phyloP scores from a whole-genome alignment of 2,888 invertebrate genomes.

The Aspidiotus rigidus region DNA sequence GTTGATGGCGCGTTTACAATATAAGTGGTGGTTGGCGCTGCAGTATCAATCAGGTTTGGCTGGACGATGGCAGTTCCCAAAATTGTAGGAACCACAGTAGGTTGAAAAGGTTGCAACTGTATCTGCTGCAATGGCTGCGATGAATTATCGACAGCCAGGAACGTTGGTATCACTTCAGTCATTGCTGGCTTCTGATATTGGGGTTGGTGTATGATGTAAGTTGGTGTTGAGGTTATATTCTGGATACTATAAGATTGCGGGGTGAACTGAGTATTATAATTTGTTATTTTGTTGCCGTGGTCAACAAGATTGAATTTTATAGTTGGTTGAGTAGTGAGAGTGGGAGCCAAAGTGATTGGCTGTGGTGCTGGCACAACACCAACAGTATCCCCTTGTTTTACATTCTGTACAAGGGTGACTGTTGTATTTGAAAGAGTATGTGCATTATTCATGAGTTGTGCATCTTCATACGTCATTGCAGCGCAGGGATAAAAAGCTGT shows the following conservation, averaged over 20 bases:
- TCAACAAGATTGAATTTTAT: constrained; percentile 16
- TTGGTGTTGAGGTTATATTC: constrained; percentile 12
- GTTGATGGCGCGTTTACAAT: constrained; percentile 36
- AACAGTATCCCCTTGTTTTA: constrained; percentile 1
- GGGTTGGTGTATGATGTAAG: constrained; percentile 26
- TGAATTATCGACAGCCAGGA: constrained; percentile 16
- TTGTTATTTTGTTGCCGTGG: background rate
- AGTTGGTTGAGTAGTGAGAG: background rate
- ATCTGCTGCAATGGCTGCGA: constrained; percentile 9
- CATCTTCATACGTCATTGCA: background rate
- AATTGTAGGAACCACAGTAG: constrained; percentile 44
- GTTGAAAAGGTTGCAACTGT: constrained; percentile 18
- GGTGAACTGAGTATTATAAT: background rate
- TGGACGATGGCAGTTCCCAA: constrained; percentile 49
- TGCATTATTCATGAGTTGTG: background rate
- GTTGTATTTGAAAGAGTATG: background rate
- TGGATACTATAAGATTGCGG: constrained; percentile 15
- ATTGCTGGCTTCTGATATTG: constrained; percentile 1
- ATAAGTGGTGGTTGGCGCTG: constrained; percentile 37
- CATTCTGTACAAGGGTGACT: background rate
- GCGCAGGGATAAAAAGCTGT: constrained; percentile 5
- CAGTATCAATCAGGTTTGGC: constrained; percentile 49
- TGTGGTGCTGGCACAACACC: background rate
- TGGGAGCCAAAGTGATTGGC: background rate
- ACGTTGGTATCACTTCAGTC: constrained; percentile 19